phyloP scores from a whole-genome alignment of 2,113 vertebrate genomes.

The Neoarius graeffei region DNA sequence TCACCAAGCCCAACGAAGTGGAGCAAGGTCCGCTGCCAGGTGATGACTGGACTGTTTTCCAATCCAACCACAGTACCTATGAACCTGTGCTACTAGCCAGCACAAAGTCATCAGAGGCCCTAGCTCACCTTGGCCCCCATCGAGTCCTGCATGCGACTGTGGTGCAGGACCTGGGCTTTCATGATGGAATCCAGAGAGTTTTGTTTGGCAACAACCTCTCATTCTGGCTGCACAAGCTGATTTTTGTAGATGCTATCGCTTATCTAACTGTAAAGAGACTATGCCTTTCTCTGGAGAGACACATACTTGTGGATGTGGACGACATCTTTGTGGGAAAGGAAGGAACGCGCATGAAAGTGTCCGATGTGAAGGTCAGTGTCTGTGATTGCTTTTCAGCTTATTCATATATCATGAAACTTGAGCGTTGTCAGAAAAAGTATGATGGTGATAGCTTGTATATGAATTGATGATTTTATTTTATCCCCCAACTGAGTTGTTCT shows the following conservation, averaged over 20 bases:
- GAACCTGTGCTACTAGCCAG: slow-evolving; percentile 92
- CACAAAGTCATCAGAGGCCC: slow-evolving; percentile 83
- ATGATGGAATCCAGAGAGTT: slow-evolving; percentile 93
- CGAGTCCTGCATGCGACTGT: slow-evolving; percentile 86
- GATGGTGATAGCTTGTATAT: not conserved
- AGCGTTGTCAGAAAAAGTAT: not conserved
- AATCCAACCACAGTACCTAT: slow-evolving; percentile 97
- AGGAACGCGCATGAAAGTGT: slow-evolving; percentile 96
- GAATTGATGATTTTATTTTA: not conserved
- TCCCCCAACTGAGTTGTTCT: not conserved
- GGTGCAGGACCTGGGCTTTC: slow-evolving; percentile 92
- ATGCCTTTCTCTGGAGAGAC: slow-evolving; percentile 90
- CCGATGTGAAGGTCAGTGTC: slow-evolving; percentile 90
- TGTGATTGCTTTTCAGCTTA: not conserved
- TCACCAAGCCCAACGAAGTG: slow-evolving; percentile 92
- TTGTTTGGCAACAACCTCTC: slow-evolving; percentile 94
- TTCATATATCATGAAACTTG: not conserved
- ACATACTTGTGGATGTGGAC: slow-evolving; percentile 93
- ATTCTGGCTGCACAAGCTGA: slow-evolving; percentile 95
- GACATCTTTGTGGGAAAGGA: slow-evolving; percentile 99
- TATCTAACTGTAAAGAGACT: slow-evolving; percentile 93
- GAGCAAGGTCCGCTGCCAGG: slow-evolving; percentile 91
- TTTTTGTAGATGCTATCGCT: slow-evolving; percentile 92
- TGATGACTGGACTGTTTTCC: slow-evolving; percentile 97
- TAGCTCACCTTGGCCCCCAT: slow-evolving; percentile 77